Evolutionary conservation across 2,797 vertebrate species (phyloP).

Genomic region (Taeniopygia guttata): DNA sequence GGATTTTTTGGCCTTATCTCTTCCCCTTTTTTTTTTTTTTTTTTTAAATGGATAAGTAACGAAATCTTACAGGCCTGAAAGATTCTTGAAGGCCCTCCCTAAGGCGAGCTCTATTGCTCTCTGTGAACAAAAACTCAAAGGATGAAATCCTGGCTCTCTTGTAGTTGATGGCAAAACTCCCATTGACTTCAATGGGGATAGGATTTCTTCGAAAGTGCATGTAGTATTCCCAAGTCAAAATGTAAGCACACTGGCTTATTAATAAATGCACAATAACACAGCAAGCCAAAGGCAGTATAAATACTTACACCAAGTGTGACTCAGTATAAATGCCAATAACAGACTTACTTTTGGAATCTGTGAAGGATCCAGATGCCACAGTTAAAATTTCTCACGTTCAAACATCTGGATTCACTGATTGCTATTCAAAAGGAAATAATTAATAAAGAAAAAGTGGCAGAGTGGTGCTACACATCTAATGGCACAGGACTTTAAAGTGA

Average conservation of each 20-base stretch:
- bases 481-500: neutral
- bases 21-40: neutral
- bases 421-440: constrained; percentile 61
- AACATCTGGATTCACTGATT: constrained; percentile 54
- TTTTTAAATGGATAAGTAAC: neutral
- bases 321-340: constrained; percentile 41
- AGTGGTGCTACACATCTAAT: constrained; percentile 41
- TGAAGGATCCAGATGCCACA: constrained; percentile 37
- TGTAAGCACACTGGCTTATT: constrained; percentile 21
- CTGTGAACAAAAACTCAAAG: neutral
- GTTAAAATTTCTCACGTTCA: constrained; percentile 32
- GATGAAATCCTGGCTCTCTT: constrained; percentile 7
- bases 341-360: constrained; percentile 51
- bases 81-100: neutral
- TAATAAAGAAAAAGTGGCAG: constrained; percentile 59
- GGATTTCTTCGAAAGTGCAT: constrained; percentile 56
- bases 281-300: constrained; percentile 55
- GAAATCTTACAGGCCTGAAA: neutral
- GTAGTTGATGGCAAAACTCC: constrained; percentile 45
- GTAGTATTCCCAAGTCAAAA: constrained; percentile 41
- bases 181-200: constrained; percentile 55
- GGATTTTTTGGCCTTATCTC: neutral
- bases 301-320: constrained; percentile 2
- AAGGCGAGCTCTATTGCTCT: neutral
- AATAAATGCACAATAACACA: constrained; percentile 49